Evolutionary conservation across 2,888 invertebrate species (phyloP), one percentile per base, ranked within the genome.

Genomic region (Eudasyphora cyanicolor): DNA sequence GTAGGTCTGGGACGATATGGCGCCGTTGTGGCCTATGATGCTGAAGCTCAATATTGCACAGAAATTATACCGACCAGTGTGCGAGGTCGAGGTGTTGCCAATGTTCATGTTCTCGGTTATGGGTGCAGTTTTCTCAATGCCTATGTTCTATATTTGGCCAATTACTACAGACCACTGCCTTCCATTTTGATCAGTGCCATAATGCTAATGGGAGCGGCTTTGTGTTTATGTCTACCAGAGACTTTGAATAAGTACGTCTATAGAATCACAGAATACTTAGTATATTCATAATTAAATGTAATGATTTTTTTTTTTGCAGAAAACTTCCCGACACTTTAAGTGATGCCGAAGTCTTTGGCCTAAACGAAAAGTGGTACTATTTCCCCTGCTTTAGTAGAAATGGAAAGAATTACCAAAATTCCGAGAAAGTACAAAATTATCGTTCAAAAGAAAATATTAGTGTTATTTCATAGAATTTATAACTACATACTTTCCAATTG

Each of bases 31-130:
- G 93, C 94, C 12, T 94, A 94, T 87, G 94, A 94, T 89, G 94
- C 94, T 3, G 94, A 94, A 24, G 93, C 94, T 14, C 95, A 95
- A 88, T 95, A 95, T 86, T 94, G 94, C 0, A 94, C 94, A 0
- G 95, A 95, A 89, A 90, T 95, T 38, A 93, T 94, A 64, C 95
- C 95, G 10, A 94, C 94, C 0, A 93, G 93, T 62, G 93, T 95
- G 0, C 89, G 94, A 29, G 95, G 94, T 0, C 94, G 94, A 86
- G 94, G 94, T n/a, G 93, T 95, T 3, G 93, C 94, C 8, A 93
- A 93, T 42, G 93, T 94, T 0, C 94, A 95, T 87, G 93, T 94
- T 0, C 92, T 93, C n/a, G 95, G 94, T 2, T 93, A 94, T 87
- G 93, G 93, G 0, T 93, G 94, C 35, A 93, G 93, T 79, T 94